Evolutionary conservation across 2,888 invertebrate species (phyloP).

Genomic region (Eudemis profundana): DNA sequence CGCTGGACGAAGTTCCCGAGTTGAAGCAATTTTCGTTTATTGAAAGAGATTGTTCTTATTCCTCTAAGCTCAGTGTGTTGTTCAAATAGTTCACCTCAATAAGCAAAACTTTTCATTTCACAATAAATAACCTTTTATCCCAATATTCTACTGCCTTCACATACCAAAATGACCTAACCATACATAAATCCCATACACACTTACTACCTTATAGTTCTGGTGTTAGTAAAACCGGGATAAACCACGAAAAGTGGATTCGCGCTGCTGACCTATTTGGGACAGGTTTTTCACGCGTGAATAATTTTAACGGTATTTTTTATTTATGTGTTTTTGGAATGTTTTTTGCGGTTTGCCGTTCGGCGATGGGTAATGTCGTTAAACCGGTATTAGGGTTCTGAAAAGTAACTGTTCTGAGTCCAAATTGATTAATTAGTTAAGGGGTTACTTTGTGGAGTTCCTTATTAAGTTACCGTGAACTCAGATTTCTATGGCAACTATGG

Average conservation of each 20-base stretch:
- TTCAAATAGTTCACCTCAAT: not conserved
- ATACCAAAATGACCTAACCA: not conserved
- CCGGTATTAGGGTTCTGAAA: too few relatives aligned
- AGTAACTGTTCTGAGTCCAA: too few relatives aligned
- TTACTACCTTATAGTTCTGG: not conserved
- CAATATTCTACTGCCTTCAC: not conserved
- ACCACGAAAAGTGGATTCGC: not conserved
- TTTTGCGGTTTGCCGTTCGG: not conserved
- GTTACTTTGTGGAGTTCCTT: too few relatives aligned
- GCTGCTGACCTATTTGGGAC: conserved; percentile 10
- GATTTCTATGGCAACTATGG: too few relatives aligned
- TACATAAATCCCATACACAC: not conserved
- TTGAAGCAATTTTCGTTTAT: too few relatives aligned
- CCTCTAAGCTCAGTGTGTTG: too few relatives aligned
- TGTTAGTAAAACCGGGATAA: not conserved
- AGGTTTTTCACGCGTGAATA: conserved; percentile 14
- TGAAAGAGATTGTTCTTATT: too few relatives aligned
- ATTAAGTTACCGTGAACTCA: too few relatives aligned
- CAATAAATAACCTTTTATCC: not conserved
- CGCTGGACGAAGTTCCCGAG: too few relatives aligned
- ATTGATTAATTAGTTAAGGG: too few relatives aligned
- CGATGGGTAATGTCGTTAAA: too few relatives aligned
- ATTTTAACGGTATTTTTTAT: not conserved
- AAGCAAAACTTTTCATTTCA: conserved; percentile 2
- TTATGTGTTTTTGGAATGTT: conserved; percentile 26